Evolutionary conservation across 2,888 invertebrate genomes (phyloP).

Genomic region (Callyntrura sp.): DNA sequence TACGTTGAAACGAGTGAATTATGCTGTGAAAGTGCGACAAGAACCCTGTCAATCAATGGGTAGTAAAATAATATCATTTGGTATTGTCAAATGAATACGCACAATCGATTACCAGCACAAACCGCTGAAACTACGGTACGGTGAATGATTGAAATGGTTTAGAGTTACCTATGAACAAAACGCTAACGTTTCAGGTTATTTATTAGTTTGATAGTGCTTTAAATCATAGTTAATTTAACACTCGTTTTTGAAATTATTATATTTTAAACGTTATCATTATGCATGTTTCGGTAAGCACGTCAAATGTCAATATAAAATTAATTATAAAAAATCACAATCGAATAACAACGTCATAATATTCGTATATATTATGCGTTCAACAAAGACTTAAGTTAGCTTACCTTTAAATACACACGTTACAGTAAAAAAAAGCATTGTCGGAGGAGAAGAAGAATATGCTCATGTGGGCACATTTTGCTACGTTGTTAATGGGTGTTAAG

Average conservation of each 20-base stretch:
- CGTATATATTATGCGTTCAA: slow-evolving; percentile 24
- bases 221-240: not conserved
- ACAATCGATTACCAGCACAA: not conserved
- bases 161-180: slow-evolving; percentile 54
- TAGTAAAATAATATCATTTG: too few species aligned
- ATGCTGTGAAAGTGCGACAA: too few species aligned
- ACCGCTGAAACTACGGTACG: not conserved
- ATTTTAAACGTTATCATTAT: slow-evolving; percentile 44
- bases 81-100: too few species aligned
- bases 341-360: slow-evolving; percentile 31
- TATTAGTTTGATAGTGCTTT: slow-evolving; percentile 43
- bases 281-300: not conserved
- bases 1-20: not conserved
- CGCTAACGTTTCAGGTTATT: not conserved
- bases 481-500: not conserved
- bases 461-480: too few species aligned
- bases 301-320: not conserved
- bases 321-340: not conserved
- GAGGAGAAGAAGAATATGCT: too few species aligned
- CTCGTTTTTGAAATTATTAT: slow-evolving; percentile 52
- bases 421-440: not conserved
- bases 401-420: not conserved
- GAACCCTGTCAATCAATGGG: too few species aligned
- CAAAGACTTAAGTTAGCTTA: slow-evolving; percentile 52
- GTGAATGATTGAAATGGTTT: slow-evolving; percentile 1